Base-by-base conservation (phyloP, 2,888 invertebrate species). In the Pollenia labialis region DNA sequence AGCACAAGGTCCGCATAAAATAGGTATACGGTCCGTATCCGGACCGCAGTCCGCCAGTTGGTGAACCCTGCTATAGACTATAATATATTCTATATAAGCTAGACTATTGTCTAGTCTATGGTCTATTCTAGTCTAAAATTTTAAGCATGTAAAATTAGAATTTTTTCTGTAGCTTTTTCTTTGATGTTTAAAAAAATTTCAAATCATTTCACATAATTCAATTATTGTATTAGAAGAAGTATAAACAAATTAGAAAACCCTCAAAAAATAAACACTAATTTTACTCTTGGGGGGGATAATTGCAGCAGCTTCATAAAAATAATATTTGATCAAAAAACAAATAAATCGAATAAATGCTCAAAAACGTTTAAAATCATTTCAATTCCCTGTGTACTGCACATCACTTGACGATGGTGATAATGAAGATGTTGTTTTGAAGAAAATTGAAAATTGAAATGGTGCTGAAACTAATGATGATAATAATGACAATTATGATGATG, bases 281-380 rank as follows among this genome's bases (percentile, higher is more conserved):
- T 18, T 42, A 71, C 54, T 54, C 14, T 1, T 9, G 71, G 54
- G 71, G 56, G 40, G 46, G 14, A 4, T 32, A 32, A 32, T 32
- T 32, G 32, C 3, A 32, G 32, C 32, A 32, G 23, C 12, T 40
- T 18, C 1, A 58, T 32, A 32, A 23, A 58, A 60, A 12, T 60
- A 60, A 60, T 14, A 68, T 4, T 16, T 14, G 16, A 66, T 23
- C 14, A 8, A 66, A 50, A 68, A 8, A 48, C 46, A 46, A 23
- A 52, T n/a, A 23, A 64, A 52, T 44, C 44, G 60, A 74, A 58
- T 12, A 23, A 62, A 50, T 18, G 46, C 32, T 52, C 42, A 54
- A 54, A 42, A 68, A 18, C 60, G n/a, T 71, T 72, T 54, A 18
- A 60, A 79, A 79, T 66, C 54, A 72, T 64, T 81, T 74, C 40